A percentile compares a stretch with the other conserved stretches of the same genome.
These are phyloP conservation scores for Sylvia atricapilla DNA, from an alignment of 2,113 vertebrate species.

Conservation along the genomic window DNA sequence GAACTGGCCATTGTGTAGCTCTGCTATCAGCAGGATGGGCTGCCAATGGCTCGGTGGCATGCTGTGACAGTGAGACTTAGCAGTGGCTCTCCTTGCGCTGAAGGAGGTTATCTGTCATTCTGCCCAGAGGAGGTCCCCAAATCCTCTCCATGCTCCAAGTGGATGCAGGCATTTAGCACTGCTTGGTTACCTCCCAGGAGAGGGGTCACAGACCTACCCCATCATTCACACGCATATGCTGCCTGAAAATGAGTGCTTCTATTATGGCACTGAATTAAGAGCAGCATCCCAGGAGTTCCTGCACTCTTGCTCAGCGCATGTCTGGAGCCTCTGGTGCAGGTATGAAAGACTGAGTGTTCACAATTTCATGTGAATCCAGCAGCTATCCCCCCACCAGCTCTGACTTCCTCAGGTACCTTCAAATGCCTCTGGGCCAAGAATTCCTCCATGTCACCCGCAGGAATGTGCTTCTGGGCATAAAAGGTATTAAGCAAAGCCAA, in stretches of 20 bases:
- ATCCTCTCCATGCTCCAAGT: not conserved
- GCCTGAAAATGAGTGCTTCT: not conserved
- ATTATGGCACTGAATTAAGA: not conserved
- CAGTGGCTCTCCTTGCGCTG: not conserved
- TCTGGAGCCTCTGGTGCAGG: not conserved
- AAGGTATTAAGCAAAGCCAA: slow-evolving; percentile 10
- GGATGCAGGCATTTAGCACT: not conserved
- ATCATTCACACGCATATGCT: not conserved
- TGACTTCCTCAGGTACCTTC: not conserved
- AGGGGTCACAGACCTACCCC: not conserved
- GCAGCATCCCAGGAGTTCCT: not conserved
- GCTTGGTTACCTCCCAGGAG: not conserved
- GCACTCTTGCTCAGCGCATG: fast-evolving
- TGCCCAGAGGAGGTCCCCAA: not conserved
- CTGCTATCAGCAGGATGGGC: not conserved
- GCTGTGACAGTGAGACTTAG: not conserved
- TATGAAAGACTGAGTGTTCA: not conserved
- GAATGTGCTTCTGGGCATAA: not conserved
- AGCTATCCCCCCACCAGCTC: not conserved
- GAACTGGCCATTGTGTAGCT: not conserved
- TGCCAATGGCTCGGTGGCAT: not conserved
- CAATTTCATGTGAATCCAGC: not conserved
- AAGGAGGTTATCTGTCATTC: not conserved
- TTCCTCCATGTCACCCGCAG: not conserved
- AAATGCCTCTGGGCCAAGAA: not conserved